Base-by-base conservation (phyloP, 1,140 invertebrate species). In the Drosophila sulfurigaster region DNA sequence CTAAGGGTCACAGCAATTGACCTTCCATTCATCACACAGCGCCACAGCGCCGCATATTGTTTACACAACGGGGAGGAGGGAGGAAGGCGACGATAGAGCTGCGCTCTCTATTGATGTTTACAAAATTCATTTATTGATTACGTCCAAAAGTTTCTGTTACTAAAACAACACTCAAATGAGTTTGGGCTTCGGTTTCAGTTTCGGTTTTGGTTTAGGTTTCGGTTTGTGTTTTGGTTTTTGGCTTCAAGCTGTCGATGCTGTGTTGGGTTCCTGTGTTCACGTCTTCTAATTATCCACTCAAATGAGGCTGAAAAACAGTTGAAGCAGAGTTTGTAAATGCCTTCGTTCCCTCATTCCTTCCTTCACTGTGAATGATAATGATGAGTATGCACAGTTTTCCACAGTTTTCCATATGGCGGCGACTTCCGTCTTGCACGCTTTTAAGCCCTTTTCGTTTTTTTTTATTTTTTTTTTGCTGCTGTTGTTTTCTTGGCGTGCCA, bases 101-200 rank as follows among this genome's bases (percentile, higher is more conserved):
- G 6, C 52, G 1, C 30, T 32, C 51, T 67, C 79, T 75, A 88
- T 80, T 80, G 81, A 87, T 87, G 83, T 87, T 87, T 87, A 87
- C 85, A 79, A 79, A 79, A 83, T 87, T 83, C 87, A 79, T 75
- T 87, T 88, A 88, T 88, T 87, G 83, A 87, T 88, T 88, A 74
- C 73, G 70, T n/a, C 45, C 64, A 57, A 25, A 73, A 69, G 67
- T 87, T 87, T 88, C 10, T 71, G 64, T 88, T 87, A 89, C 83
- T 66, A 57, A 75, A 88, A 87, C 69, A 82, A 82, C 80, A 87
- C 13, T 45, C 38, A 30, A 20, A 45, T 57, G 54, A 57, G 54
- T 65, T 65, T 65, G 59, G 41, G 16, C 20, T 20, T 57, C 54
- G 8, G 13, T 49, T 48, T 49, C 8, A 20, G 32, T 41, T 35